Evolutionary conservation across 2,888 invertebrate genomes (phyloP), one percentile per base, ranked within the genome.

Genomic region (Kryphioiulus occultus): DNA sequence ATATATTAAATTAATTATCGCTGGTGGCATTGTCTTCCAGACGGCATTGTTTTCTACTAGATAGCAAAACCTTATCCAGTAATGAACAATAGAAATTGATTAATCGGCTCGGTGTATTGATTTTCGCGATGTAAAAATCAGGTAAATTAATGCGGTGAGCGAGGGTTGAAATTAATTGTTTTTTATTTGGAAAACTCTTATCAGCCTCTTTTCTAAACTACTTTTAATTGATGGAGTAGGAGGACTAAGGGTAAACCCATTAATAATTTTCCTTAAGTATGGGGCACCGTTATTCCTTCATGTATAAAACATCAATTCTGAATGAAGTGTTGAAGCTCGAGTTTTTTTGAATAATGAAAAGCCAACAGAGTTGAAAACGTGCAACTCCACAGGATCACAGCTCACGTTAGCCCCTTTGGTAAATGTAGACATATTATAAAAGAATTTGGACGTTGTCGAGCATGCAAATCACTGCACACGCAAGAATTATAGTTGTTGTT

Each of bases 401-500:
- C 59, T 59, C n/a, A 59, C 59, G n/a, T 59, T 19, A n/a, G 59
- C 59, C 59, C 59, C 59, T 59, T 19, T 59, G 19, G 59, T 5
- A n/a, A 59, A 59, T 19, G n/a, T n/a, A 59, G 59, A 19, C n/a
- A 7, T 59, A 59, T 59, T 19, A 59, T n/a, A n/a, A n/a, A 19
- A n/a, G n/a, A 59, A 7, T 59, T 59, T 19, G 59, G 59, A 59
- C 59, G 59, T 59, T 59, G 22, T 4, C n/a, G 59, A 59, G 59
- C 59, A 59, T 59, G 19, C n/a, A 59, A 59, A 59, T 59, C 59
- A n/a, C n/a, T n/a, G n/a, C 5, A 59, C 19, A 59, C 19, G n/a
- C 9, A 59, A 59, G 59, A 59, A 59, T 59, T 59, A 59, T 59
- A 59, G 59, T 59, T n/a, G 59, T 59, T 59, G 59, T n/a, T 59